Conservation (phyloP, 2,888 invertebrate species). For the Physocephala rufipes region DNA sequence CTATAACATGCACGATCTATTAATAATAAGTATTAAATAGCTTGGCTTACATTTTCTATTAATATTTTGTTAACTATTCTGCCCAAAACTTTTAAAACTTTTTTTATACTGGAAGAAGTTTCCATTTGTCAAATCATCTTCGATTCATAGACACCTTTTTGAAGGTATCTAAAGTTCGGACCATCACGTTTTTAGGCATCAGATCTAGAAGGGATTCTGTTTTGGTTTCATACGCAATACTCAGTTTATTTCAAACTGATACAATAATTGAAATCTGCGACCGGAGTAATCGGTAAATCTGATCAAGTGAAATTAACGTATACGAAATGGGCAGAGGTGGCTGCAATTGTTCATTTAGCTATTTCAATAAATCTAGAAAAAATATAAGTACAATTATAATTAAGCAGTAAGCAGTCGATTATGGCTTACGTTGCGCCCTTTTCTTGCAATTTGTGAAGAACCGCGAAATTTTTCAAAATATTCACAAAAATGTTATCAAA, state of each 20-base stretch:
- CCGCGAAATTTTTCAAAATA: too few species aligned
- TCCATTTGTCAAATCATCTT: background rate
- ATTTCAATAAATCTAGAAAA: background rate
- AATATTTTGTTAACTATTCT: too few species aligned
- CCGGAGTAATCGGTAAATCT: conserved; percentile 21
- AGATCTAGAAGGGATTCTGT: conserved; percentile 15
- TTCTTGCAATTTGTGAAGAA: too few species aligned
- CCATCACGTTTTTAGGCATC: background rate
- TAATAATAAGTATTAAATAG: too few species aligned
- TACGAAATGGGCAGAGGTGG: background rate
- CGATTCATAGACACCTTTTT: too few species aligned
- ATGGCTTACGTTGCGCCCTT: too few species aligned
- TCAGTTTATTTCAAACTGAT: conserved; percentile 13
- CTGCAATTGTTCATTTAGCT: background rate
- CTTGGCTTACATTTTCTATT: too few species aligned
- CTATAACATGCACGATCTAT: too few species aligned
- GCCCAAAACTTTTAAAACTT: too few species aligned
- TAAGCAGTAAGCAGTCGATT: too few species aligned
- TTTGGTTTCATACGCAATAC: conserved; percentile 30
- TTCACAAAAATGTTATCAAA: too few species aligned
- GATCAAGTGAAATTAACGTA: background rate
- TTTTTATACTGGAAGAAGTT: too few species aligned
- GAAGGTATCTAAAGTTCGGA: background rate
- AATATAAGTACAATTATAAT: conserved; percentile 3
- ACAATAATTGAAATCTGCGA: conserved; percentile 26